Percentiles rank a stretch among this genome's conserved stretches.
phyloP scores from a whole-genome alignment of 2,797 vertebrate genomes.

The Acanthornis magna region DNA sequence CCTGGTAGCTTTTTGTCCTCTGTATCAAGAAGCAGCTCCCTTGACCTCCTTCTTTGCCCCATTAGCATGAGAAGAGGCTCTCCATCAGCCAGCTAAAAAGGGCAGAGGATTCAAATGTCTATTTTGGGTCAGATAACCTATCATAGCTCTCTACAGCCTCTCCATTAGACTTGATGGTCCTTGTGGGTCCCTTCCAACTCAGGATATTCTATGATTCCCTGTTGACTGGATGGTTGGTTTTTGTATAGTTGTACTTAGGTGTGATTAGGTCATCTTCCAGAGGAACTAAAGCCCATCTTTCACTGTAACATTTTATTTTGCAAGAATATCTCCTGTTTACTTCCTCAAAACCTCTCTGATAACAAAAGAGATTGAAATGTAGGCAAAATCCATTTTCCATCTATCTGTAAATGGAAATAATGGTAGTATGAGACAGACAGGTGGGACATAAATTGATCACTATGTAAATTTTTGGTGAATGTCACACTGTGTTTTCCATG shows the following conservation, averaged over 20 bases:
- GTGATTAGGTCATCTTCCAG: not conserved
- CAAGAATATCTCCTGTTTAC: not conserved
- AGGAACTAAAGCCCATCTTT: not conserved
- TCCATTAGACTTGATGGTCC: not conserved
- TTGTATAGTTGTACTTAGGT: not conserved
- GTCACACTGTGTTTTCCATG: not conserved
- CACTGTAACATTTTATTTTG: not conserved
- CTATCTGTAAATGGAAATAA: not conserved
- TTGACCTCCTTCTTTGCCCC: not conserved
- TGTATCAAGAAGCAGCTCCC: not conserved
- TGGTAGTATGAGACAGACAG: not conserved
- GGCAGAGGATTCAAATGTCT: not conserved
- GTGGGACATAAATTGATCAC: not conserved
- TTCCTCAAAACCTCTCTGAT: constrained; percentile 5
- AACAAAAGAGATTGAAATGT: not conserved
- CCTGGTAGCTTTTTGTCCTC: not conserved
- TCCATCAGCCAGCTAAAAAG: not conserved
- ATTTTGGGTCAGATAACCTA: not conserved
- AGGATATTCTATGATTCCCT: not conserved
- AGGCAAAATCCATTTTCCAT: not conserved
- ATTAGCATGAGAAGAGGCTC: not conserved
- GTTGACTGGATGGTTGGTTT: not conserved
- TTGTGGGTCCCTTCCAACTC: not conserved
- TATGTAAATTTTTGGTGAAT: constrained; percentile 27
- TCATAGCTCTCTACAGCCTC: not conserved